Base-by-base conservation (phyloP, 2,888 invertebrate genomes). In the Eucriotettix oculatus region DNA sequence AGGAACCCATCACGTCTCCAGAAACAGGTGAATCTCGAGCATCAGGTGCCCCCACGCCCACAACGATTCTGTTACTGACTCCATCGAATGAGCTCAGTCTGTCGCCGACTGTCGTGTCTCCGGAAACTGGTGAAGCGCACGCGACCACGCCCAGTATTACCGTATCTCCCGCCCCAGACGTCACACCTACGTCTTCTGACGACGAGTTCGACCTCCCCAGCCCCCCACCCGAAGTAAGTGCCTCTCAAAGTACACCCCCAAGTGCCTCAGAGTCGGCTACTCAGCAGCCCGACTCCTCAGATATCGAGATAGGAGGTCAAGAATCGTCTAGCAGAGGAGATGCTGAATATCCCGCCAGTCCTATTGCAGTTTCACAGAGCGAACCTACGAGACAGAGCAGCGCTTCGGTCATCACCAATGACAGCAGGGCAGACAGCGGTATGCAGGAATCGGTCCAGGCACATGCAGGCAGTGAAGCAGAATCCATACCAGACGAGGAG, bases 221-320 rank as follows among this genome's bases (percentile, higher is more conserved):
- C 11, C 55, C 55, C 14, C 55, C 55, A n/a, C 54, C 44, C 44
- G 11, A 57, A 53, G 57, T 42, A 10, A 52, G 14, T 29, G 41
- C 52, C 16, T 52, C 52, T 16, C 43, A 42, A 7, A 16, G 40
- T 43, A 43, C 43, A 14, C 42, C 57, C 14, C 29, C 29, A 29
- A 29, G 29, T 29, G 57, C 52, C 42, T 40, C 58, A 10, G 64
- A 62, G 9, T 63, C 63, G 9, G 60, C 63, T n/a, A 62, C 60
- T 16, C 65, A 66, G 16, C 66, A 66, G 42, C 63, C 65, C 9
- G 62, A 59, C n/a, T 66, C 64, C 60, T 57, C 65, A 53, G 66
- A 65, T 10, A 65, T 60, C 54, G 64, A 66, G 56, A 58, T 64
- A 16, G 60, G 66, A 41, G 63, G 65, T 16, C 61, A 59, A 12